Evolutionary conservation across 1,140 invertebrate genomes (phyloP), one percentile per base, ranked within the genome.

Genomic region (Pseudomyrmex cubaensis): DNA sequence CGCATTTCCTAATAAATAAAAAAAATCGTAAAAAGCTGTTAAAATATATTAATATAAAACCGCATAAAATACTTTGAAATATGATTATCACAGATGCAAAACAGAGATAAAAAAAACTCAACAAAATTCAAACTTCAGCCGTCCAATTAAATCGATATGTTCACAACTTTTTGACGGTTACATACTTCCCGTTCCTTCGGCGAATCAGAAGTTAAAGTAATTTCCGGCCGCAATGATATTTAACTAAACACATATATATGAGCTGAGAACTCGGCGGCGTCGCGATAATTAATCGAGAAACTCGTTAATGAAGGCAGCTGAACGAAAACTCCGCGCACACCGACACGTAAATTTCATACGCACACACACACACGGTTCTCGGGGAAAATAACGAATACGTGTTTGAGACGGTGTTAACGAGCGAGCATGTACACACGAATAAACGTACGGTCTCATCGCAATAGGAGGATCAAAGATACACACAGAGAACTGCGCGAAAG

Each of bases 231-330:
- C 66, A 72, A 50, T 59, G 66, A 80, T 59, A 80, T 61, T 59
- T 59, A 66, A 66, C 44, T 52, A 48, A 57, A 70, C 8, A 9
- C 52, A n/a, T 25, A 25, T 13, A 46, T 46, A 22, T n/a, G 12
- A 50, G 22, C 22, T 44, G 35, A 25, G 48, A 80, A 62, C 22
- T 35, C 35, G 35, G 35, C 35, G 35, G 54, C n/a, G 44, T 17
- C 46, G 56, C 52, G 66, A 80, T 80, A 80, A 80, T 80, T 80
- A 80, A 80, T 80, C 52, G 54, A 72, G 76, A 72, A 80, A 80
- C 76, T 80, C 54, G 76, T 70, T 80, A 80, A 80, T 80, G 76
- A 78, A 46, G 64, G 35, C 44, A 20, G 76, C 54, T 59, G 54
- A 80, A 80, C 56, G 54, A 80, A 77, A 64, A 64, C 46, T 10